These are phyloP conservation scores for Alethe castanea DNA, from an alignment of 2,113 vertebrate genomes.

Conservation along the genomic window DNA sequence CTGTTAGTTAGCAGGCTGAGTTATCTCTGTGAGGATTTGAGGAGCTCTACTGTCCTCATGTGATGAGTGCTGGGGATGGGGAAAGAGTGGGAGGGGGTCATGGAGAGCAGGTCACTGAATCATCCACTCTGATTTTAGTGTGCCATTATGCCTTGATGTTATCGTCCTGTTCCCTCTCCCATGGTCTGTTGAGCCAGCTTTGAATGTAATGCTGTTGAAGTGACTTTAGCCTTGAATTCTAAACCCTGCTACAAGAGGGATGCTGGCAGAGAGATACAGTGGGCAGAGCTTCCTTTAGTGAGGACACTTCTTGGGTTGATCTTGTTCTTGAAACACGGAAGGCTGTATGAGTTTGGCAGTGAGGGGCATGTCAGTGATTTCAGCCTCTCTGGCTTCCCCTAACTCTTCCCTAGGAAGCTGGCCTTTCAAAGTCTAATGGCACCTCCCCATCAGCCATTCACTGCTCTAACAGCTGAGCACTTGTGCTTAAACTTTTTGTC, in stretches of 20 bases:
- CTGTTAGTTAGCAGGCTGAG: neutral
- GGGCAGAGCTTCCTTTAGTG: neutral
- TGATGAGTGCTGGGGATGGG: neutral
- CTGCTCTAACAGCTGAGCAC: fast-evolving
- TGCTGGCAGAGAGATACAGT: neutral
- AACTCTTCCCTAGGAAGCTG: neutral
- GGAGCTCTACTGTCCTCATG: neutral
- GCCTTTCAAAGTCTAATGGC: fast-evolving
- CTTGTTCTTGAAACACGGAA: neutral
- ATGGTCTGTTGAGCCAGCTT: fast-evolving
- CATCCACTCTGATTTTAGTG: neutral
- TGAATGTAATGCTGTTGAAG: neutral
- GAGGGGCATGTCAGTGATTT: neutral
- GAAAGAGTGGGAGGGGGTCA: fast-evolving
- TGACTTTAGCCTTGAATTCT: neutral
- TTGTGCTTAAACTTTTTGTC: neutral
- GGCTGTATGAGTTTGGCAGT: neutral
- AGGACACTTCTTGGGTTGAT: neutral
- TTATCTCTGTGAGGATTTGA: neutral
- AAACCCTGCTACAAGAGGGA: fast-evolving
- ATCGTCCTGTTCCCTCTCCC: neutral
- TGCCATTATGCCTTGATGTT: fast-evolving
- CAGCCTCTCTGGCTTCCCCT: neutral
- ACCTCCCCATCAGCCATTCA: neutral
- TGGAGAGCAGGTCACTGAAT: neutral